Conservation (phyloP, 2,888 invertebrate genomes). For the Hetaerina titia region DNA sequence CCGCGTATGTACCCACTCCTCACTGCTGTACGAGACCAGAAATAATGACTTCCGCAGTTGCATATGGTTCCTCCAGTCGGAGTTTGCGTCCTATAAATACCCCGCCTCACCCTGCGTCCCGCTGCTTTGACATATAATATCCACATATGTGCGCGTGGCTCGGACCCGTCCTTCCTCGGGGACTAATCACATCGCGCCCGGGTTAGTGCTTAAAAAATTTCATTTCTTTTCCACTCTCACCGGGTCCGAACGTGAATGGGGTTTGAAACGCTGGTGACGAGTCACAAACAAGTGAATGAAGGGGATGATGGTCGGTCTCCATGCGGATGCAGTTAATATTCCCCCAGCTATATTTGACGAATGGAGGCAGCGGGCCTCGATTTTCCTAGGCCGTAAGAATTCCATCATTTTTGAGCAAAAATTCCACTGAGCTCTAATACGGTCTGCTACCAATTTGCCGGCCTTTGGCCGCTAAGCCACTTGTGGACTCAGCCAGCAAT, state of each 20-base stretch:
- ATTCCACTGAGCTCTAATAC: neutral
- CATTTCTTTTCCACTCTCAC: neutral
- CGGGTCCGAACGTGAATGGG: neutral
- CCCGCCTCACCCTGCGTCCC: neutral
- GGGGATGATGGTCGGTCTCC: neutral
- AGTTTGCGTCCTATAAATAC: too few species aligned
- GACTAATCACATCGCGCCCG: neutral
- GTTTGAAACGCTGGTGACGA: neutral
- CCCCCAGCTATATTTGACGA: neutral
- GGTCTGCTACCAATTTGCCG: neutral
- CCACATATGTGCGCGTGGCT: neutral
- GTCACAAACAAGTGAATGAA: conserved; percentile 16
- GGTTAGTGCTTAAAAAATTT: neutral
- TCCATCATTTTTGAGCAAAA: neutral
- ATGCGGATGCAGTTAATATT: conserved; percentile 5
- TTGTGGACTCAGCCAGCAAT: neutral
- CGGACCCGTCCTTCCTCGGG: neutral
- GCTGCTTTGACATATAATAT: neutral
- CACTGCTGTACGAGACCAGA: too few species aligned
- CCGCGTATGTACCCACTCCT: too few species aligned
- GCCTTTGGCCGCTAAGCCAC: neutral
- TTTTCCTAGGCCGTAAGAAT: neutral
- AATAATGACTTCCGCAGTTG: too few species aligned
- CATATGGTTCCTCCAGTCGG: too few species aligned
- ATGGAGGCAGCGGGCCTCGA: neutral